Evolutionary conservation across 2,113 vertebrate species (phyloP).

Genomic region (Scomber colias): DNA sequence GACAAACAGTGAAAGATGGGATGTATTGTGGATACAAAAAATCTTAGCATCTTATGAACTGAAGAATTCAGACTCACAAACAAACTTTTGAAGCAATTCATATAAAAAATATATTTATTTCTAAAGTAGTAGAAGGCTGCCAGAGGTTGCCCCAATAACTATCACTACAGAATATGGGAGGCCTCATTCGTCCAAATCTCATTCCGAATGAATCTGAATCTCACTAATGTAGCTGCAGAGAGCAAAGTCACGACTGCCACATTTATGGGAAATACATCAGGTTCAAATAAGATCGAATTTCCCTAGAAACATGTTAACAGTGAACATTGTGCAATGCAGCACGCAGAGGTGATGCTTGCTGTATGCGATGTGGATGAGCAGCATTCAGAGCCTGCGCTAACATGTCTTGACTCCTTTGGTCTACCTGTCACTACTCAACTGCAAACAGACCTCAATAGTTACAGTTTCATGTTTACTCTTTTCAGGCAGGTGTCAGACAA

Average conservation of each 20-base stretch:
- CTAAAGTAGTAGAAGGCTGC: no score
- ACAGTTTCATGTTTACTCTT: constrained; percentile 15
- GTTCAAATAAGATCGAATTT: background rate
- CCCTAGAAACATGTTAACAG: background rate
- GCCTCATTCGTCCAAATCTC: no score
- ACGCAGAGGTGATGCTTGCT: constrained; percentile 31
- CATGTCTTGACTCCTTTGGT: constrained; percentile 38
- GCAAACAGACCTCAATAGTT: constrained; percentile 50
- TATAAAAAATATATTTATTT: no score
- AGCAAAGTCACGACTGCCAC: no score
- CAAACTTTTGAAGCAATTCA: no score
- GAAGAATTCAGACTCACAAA: no score
- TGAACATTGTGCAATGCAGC: constrained; percentile 4
- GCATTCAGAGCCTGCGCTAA: constrained; percentile 65
- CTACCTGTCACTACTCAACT: constrained; percentile 38
- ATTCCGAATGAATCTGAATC: no score
- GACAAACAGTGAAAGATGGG: background rate
- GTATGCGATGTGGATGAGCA: constrained; percentile 51
- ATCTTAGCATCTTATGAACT: background rate
- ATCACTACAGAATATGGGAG: no score
- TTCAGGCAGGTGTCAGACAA: constrained; percentile 34
- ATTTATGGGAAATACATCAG: no score
- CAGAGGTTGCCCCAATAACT: no score
- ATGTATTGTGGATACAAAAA: background rate
- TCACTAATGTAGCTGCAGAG: no score